Base-by-base conservation (phyloP, 2,113 vertebrate species). In the Enhydra lutris region DNA sequence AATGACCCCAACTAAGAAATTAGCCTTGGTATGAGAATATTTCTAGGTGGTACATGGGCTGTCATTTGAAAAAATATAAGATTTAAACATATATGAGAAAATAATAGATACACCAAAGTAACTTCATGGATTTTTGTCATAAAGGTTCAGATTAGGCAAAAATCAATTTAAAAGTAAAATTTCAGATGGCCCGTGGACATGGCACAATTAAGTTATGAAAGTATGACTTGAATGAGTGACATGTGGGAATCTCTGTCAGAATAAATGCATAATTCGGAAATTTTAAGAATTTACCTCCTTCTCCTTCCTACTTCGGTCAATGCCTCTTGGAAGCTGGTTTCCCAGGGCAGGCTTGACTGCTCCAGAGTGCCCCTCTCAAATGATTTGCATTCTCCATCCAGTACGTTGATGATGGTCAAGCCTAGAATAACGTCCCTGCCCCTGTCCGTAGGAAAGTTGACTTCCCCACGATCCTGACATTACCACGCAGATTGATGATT, bases 401-500 rank as follows among this genome's bases (percentile, higher is more conserved):
- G 52, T 74, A 83, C 73, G 67, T 4, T 39, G 89, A 87, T 42
- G 63, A 55, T 55, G 83, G 89, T 78, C 84, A 85, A 89, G 36
- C 20, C 95, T 94, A 86, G 82, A 92, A 86, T 96, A 84, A 96
- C 11, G n/a, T 91, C 67, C 34, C 67, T 73, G 86, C n/a, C 14
- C 55, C 74, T 23, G 67, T 52, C 76, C 81, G 31, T 57, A 76
- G 82, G 95, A 94, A 97, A 78, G 90, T 55, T 83, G 94, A 95
- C 92, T 92, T 96, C 39, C 85, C 73, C n/a, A 18, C 93, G 76
- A 91, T 96, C 96, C 39, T 96, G 89, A 86, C 57, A 91, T 84
- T 97, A 90, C 69, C 61, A 29, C 61, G 65, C 47, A 96, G 98
- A 97, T 95, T 93, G 90, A 98, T 76, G 92, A 89, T 95, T 96